These are phyloP conservation scores for Malacoraja senta DNA, from an alignment of 2,797 vertebrate species.

Conservation along the genomic window DNA sequence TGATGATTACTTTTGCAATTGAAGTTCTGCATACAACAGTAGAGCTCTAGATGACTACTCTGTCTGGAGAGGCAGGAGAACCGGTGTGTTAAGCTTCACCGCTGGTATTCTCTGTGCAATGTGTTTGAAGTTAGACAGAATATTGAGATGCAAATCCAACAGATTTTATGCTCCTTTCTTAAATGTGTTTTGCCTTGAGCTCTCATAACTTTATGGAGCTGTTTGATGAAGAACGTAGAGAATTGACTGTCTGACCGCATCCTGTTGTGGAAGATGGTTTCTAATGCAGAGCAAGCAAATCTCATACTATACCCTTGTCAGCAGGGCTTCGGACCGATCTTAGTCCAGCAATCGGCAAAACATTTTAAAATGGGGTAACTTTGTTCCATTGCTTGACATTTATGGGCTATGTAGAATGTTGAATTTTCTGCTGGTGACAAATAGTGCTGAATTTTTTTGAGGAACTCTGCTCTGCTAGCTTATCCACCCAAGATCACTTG, in stretches of 20 bases:
- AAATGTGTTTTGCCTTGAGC: neutral
- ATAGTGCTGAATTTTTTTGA: neutral
- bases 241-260: neutral
- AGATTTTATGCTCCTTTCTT: conserved; percentile 10
- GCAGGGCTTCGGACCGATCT: neutral
- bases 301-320: neutral
- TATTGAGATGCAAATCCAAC: conserved; percentile 19
- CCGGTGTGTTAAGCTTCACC: conserved; percentile 12
- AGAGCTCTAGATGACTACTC: conserved; percentile 15
- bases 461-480: neutral
- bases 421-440: neutral
- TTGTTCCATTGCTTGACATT: neutral
- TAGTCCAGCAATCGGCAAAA: neutral
- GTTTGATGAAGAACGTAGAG: neutral
- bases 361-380: neutral
- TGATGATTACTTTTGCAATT: conserved; percentile 25
- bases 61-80: conserved; percentile 31
- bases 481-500: neutral
- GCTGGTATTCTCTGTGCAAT: conserved; percentile 11
- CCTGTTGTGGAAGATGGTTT: neutral
- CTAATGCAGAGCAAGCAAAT: neutral
- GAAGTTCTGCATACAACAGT: conserved; percentile 12
- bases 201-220: neutral
- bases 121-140: conserved; percentile 6
- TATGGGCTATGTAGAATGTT: neutral